Conservation (phyloP, 2,797 vertebrate genomes). For the Epinephelus malabaricus region DNA sequence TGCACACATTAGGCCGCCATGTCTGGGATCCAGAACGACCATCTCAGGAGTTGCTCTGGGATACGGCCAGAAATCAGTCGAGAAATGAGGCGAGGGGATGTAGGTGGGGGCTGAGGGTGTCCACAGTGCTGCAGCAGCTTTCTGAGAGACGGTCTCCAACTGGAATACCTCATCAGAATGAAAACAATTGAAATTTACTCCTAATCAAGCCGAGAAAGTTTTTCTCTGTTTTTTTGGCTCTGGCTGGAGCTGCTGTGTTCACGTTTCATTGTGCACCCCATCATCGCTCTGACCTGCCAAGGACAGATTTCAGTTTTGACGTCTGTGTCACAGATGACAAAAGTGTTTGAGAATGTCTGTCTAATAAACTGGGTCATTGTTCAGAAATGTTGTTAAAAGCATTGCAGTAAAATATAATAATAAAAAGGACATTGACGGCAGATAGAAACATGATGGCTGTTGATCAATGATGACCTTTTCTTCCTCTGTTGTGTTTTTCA, state of each 20-base stretch:
- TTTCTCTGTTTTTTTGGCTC: conserved; percentile 26
- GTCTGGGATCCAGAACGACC: conserved; percentile 74
- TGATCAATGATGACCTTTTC: conserved; percentile 22
- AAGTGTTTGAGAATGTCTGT: conserved; percentile 61
- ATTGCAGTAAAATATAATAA: conserved; percentile 4
- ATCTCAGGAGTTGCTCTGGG: conserved; percentile 70
- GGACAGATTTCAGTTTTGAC: conserved; percentile 45
- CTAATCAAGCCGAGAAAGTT: conserved; percentile 58
- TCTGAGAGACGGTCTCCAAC: conserved; percentile 64
- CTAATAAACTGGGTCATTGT: conserved; percentile 65
- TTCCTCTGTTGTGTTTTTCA: conserved; percentile 71
- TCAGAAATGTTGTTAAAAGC: conserved; percentile 49
- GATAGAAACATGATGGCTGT: conserved; percentile 3
- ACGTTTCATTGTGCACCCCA: conserved; percentile 44
- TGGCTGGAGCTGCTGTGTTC: conserved; percentile 36
- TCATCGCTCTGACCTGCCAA: conserved; percentile 46
- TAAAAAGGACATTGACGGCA: conserved; percentile 8
- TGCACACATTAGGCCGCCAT: conserved; percentile 67
- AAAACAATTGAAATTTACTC: conserved; percentile 66
- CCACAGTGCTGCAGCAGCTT: conserved; percentile 38
- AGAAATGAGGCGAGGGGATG: conserved; percentile 53
- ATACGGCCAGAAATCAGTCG: conserved; percentile 61
- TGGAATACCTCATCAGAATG: conserved; percentile 74
- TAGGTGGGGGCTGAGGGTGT: conserved; percentile 51
- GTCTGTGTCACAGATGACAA: conserved; percentile 65